Evolutionary conservation across 2,888 invertebrate species (phyloP), one percentile per base, ranked within the genome.

Genomic region (Dendrolimus pini): DNA sequence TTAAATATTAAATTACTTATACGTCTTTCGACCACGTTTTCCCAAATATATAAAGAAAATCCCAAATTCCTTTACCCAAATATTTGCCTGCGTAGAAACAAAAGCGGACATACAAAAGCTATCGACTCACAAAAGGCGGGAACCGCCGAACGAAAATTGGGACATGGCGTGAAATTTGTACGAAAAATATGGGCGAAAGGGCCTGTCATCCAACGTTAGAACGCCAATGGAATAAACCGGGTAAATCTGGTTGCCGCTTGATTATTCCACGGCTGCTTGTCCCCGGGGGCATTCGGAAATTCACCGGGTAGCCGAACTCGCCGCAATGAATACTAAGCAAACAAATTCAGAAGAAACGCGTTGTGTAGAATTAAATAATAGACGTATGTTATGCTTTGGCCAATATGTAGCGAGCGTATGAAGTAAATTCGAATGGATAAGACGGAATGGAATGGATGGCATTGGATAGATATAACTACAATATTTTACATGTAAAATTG

Each of bases 281-380:
- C 59, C 62, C 60, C 63, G 41, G 18, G 14, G 60, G 62, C 59
- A 59, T 63, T 67, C 66, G 61, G 63, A 65, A 62, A 71, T 71
- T 71, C 71, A 56, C 68, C 63, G 67, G 65, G 69, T 67, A 65
- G 67, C 62, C 62, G 41, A 61, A 59, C 60, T 47, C 54, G 53
- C 61, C 64, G 66, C 69, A 65, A 67, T 71, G 71, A 71, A 71
- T 71, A 71, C 69, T 61, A 67, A 68, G 54, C 42, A 59, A 60
- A 56, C 56, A 54, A 41, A 55, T 63, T 65, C 65, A 65, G 57
- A 65, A 67, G 69, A 68, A 65, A 47, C 47, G 47, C 47, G 9
- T 47, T 47, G 47, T 47, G 47, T 47, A 47, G 47, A 47, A 47
- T 47, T 47, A 47, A 47, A 47, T 47, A 47, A 47, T 47, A 47